Conservation (phyloP, 2,888 invertebrate genomes). For the Morpho deidamia region DNA sequence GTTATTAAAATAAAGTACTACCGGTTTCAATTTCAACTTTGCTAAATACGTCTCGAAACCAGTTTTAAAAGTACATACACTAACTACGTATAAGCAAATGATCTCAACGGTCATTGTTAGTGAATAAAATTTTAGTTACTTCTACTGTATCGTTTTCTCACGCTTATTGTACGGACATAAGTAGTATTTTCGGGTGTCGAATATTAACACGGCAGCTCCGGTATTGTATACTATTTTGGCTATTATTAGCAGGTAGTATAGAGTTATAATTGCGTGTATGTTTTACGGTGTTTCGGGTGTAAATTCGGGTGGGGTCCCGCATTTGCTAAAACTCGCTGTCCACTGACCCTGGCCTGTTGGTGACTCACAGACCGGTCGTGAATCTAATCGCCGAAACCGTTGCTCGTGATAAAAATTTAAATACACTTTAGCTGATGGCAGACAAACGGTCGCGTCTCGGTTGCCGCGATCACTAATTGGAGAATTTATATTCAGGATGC, state of each 20-base stretch:
- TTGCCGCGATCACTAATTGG: slow-evolving; percentile 28
- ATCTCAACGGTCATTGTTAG: slow-evolving; percentile 15
- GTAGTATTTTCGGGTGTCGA: slow-evolving; percentile 4
- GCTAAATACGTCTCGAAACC: slow-evolving; percentile 6
- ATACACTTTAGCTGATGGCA: slow-evolving; percentile 25
- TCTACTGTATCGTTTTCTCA: slow-evolving; percentile 8
- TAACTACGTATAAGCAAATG: slow-evolving; percentile 5
- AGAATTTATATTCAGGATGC: slow-evolving; percentile 28
- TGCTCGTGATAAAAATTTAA: slow-evolving; percentile 32
- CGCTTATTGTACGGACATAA: slow-evolving; percentile 4
- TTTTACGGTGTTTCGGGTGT: too few relatives aligned
- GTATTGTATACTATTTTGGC: slow-evolving; percentile 8
- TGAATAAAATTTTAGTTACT: slow-evolving; percentile 8
- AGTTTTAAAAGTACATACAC: slow-evolving; percentile 6
- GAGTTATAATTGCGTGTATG: slow-evolving; percentile 9
- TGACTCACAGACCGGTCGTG: slow-evolving; percentile 50
- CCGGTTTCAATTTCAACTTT: slow-evolving; percentile 8
- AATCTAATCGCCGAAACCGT: slow-evolving; percentile 42
- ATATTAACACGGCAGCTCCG: not conserved
- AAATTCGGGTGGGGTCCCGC: slow-evolving; percentile 15
- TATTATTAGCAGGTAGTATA: slow-evolving; percentile 9
- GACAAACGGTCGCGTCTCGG: slow-evolving; percentile 31
- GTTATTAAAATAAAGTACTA: slow-evolving; percentile 5
- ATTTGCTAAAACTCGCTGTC: slow-evolving; percentile 28
- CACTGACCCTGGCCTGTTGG: slow-evolving; percentile 42